These are phyloP conservation scores for Forbesichthys papilliferus DNA, from an alignment of 2,113 vertebrate genomes.

Conservation along the genomic window DNA sequence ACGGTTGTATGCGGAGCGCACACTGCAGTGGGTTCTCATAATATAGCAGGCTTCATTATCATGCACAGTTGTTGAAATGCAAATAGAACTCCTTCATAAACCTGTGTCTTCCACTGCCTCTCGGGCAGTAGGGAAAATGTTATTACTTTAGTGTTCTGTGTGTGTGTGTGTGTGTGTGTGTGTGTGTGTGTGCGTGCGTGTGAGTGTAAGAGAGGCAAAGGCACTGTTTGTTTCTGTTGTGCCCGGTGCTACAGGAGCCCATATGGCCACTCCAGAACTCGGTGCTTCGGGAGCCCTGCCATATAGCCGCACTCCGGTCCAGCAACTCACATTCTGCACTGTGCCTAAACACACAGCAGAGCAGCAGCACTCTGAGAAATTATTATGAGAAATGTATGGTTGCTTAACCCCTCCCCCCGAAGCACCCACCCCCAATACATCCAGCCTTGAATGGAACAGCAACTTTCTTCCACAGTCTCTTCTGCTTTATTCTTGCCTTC, in stretches of 20 bases:
- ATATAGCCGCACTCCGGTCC: conserved; percentile 21
- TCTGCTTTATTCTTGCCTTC: not conserved
- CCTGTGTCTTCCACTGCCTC: conserved; percentile 21
- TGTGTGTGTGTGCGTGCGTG: not conserved
- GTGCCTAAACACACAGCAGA: conserved; percentile 14
- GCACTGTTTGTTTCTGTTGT: conserved; percentile 17
- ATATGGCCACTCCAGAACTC: conserved; percentile 39
- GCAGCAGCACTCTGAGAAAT: conserved; percentile 15
- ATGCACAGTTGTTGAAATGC: conserved; percentile 21
- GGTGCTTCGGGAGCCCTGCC: conserved; percentile 23
- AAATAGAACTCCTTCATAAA: conserved; percentile 24
- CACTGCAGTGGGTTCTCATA: conserved; percentile 22
- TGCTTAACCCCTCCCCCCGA: conserved; percentile 34
- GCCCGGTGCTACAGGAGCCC: conserved; percentile 12
- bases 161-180: not conserved
- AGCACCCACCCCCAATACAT: conserved; percentile 7
- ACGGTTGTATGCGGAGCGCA: conserved; percentile 8
- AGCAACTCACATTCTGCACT: conserved; percentile 22
- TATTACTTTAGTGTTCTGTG: conserved; percentile 6
- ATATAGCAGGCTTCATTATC: conserved; percentile 38
- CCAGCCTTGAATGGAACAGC: conserved; percentile 34
- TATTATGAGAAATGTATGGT: conserved; percentile 30
- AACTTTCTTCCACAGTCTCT: conserved; percentile 5
- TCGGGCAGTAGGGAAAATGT: conserved; percentile 16
- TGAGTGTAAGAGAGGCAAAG: conserved; percentile 9